phyloP scores from a whole-genome alignment of 2,888 invertebrate species.

The Cheilosia vernalis region DNA sequence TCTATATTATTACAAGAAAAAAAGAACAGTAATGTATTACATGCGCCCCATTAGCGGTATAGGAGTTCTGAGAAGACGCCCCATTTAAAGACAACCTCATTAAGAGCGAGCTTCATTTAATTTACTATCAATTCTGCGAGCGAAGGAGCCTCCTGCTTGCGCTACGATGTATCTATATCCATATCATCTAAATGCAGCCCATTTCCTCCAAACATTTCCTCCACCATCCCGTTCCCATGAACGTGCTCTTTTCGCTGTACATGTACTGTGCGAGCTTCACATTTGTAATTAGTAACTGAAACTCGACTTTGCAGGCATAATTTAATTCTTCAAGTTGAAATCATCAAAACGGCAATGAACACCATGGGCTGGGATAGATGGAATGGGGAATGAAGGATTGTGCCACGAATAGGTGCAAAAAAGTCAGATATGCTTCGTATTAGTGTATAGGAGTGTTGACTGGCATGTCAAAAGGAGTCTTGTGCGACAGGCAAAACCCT shows the following conservation, averaged over 20 bases:
- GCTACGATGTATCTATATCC: constrained; percentile 7
- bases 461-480: background rate
- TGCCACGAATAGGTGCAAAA: constrained; percentile 49
- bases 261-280: constrained; percentile 13
- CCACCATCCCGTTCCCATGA: constrained; percentile 8
- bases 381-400: constrained; percentile 8
- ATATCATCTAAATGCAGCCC: constrained; percentile 1
- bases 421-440: constrained; percentile 5
- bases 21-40: background rate
- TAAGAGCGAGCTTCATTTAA: constrained; percentile 55
- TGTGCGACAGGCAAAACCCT: constrained; percentile 26
- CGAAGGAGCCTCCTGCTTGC: background rate
- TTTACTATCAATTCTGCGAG: constrained; percentile 66
- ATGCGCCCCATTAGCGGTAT: constrained; percentile 37
- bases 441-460: background rate
- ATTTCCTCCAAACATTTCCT: constrained; percentile 17
- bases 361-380: background rate
- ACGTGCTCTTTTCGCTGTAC: constrained; percentile 1
- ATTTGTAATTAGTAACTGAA: constrained; percentile 72
- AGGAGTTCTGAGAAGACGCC: constrained; percentile 23
- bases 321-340: constrained; percentile 73
- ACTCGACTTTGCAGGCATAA: constrained; percentile 67
- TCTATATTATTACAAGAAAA: background rate
- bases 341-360: constrained; percentile 66
- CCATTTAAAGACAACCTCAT: constrained; percentile 56